Percentiles rank a stretch among this genome's conserved stretches.
Conservation (phyloP, 2,797 vertebrate species). For the Trichosurus vulpecula region DNA sequence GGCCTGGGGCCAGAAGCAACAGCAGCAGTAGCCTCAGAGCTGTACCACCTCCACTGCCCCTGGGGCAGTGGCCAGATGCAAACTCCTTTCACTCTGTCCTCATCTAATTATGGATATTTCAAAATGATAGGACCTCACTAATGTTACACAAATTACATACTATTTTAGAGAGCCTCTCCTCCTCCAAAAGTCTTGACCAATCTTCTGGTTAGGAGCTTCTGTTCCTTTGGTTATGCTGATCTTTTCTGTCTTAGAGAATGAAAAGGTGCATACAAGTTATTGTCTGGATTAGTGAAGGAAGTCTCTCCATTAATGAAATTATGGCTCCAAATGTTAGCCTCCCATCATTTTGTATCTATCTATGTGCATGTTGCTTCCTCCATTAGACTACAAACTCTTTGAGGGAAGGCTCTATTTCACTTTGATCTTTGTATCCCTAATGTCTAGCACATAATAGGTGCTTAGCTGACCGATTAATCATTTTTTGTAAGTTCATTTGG, state of each 20-base stretch:
- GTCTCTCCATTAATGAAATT: neutral
- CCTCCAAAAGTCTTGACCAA: neutral
- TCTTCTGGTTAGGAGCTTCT: neutral
- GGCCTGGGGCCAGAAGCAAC: too few relatives aligned
- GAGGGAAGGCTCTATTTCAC: neutral
- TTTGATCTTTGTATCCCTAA: neutral
- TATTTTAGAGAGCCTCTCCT: neutral
- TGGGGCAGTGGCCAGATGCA: too few relatives aligned
- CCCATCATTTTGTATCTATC: neutral
- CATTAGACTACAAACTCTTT: neutral
- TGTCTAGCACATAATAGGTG: neutral
- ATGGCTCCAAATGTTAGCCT: neutral
- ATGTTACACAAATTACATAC: neutral
- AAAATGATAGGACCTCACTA: neutral
- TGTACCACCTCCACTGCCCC: too few relatives aligned
- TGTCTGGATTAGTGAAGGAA: neutral
- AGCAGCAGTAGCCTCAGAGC: too few relatives aligned
- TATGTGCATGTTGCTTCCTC: neutral
- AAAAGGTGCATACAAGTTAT: neutral
- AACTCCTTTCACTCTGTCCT: too few relatives aligned
- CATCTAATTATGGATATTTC: neutral
- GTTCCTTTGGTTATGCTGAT: neutral
- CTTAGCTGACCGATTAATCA: too few relatives aligned
- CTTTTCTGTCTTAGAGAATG: neutral
- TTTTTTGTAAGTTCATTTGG: slow-evolving; percentile 14